These are phyloP conservation scores for Riparia riparia DNA, from an alignment of 2,113 vertebrate species.

Conservation along the genomic window DNA sequence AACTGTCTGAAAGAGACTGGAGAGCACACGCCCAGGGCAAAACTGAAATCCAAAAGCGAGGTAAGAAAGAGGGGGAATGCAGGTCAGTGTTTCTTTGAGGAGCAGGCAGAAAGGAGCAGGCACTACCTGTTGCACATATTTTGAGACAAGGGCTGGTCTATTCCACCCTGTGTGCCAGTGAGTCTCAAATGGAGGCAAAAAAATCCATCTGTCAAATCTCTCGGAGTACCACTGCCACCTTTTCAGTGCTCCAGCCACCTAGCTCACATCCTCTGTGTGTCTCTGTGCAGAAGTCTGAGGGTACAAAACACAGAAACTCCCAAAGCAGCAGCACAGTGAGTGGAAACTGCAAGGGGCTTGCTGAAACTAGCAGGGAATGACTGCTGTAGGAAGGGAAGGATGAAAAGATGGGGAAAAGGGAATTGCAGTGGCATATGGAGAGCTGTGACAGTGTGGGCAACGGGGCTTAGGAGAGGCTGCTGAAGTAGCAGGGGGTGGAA, in stretches of 20 bases:
- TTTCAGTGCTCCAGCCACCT: not conserved
- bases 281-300: not conserved
- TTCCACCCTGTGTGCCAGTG: rapidly evolving
- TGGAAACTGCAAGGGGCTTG: not conserved
- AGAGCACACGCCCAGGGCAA: not conserved
- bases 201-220: not conserved
- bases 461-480: not conserved
- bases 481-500: not conserved
- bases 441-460: not conserved
- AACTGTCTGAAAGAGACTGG: not conserved
- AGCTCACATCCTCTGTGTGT: rapidly evolving
- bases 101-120: not conserved
- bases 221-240: not conserved
- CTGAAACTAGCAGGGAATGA: not conserved
- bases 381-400: not conserved
- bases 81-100: not conserved
- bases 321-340: not conserved
- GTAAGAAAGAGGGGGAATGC: not conserved
- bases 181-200: not conserved
- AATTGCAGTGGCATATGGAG: not conserved
- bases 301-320: rapidly evolving
- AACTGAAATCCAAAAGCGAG: not conserved
- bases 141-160: not conserved
- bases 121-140: not conserved
- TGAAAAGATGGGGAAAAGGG: not conserved